A percentile compares a stretch with the other conserved stretches of the same genome.
Conservation (phyloP, 64 coral and sea anemone genomes). For the Dendrophyllia cribrosa region DNA sequence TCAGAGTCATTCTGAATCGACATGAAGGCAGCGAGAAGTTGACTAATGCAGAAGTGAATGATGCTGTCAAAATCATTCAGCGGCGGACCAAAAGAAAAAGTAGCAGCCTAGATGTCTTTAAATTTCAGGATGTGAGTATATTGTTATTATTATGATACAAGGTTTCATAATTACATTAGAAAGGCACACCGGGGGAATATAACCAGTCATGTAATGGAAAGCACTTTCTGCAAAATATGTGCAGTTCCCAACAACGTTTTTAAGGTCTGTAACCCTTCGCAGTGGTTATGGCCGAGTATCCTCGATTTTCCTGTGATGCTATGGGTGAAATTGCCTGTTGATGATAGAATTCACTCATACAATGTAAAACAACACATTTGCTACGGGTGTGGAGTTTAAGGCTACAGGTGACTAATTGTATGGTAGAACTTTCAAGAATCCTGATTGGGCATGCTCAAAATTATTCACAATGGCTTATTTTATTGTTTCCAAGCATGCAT, state of each 20-base stretch:
- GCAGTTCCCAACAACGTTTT: background rate
- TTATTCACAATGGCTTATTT: constrained; percentile 4
- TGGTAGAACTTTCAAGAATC: background rate
- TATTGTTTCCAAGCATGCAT: constrained; percentile 26
- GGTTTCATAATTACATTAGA: background rate
- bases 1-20: background rate
- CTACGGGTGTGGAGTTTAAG: constrained; percentile 19
- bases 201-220: background rate
- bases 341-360: constrained; percentile 22
- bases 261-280: background rate
- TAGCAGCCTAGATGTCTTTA: background rate
- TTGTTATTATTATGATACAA: background rate
- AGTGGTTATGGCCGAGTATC: background rate
- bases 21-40: background rate
- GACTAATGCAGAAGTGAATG: background rate
- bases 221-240: constrained; percentile 6
- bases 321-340: constrained; percentile 9
- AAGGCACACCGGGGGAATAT: background rate
- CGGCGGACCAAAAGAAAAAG: constrained; percentile 9
- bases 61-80: background rate
- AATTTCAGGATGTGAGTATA: constrained; percentile 17
- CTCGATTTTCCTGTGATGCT: constrained; percentile 16
- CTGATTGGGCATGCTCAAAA: constrained; percentile 8
- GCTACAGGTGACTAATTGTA: constrained; percentile 18
- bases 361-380: background rate